These are phyloP conservation scores for Takifugu ocellatus DNA, from an alignment of 2,797 vertebrate genomes.

Conservation along the genomic window DNA sequence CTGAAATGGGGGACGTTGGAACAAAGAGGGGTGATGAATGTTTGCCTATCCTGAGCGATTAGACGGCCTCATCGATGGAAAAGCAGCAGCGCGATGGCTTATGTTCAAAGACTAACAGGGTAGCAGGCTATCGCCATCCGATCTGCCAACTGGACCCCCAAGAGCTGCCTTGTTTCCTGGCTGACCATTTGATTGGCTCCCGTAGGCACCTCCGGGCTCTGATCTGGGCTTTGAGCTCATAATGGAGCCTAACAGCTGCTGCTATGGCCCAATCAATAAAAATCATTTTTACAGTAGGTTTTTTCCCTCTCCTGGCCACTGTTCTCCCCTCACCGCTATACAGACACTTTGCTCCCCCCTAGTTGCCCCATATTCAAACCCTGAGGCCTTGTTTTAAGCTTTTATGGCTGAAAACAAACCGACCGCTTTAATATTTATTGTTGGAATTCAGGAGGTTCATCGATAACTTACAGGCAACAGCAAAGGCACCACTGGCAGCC, in stretches of 20 bases:
- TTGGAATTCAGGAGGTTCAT: slow-evolving; percentile 58
- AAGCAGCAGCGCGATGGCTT: slow-evolving; percentile 19
- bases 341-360: slow-evolving; percentile 35
- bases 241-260: slow-evolving; percentile 76
- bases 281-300: slow-evolving; percentile 71
- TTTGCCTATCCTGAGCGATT: slow-evolving; percentile 10
- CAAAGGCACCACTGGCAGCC: slow-evolving; percentile 25
- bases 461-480: slow-evolving; percentile 48
- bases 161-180: slow-evolving; percentile 45
- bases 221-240: slow-evolving; percentile 61
- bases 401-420: slow-evolving; percentile 57
- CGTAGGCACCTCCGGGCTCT: slow-evolving; percentile 54
- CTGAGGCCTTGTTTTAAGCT: slow-evolving; percentile 75
- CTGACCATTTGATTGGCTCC: slow-evolving; percentile 55
- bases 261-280: slow-evolving; percentile 76
- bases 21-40: slow-evolving; percentile 36
- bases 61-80: slow-evolving; percentile 35
- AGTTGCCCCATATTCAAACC: slow-evolving; percentile 60
- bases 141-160: slow-evolving; percentile 45
- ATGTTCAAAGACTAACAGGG: slow-evolving; percentile 46
- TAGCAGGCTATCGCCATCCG: slow-evolving; percentile 44
- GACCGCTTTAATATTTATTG: slow-evolving; percentile 67
- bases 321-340: slow-evolving; percentile 21
- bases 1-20: slow-evolving; percentile 21
- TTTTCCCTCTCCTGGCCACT: slow-evolving; percentile 38